Conservation (phyloP, 2,113 vertebrate species). For the Prionailurus viverrinus region DNA sequence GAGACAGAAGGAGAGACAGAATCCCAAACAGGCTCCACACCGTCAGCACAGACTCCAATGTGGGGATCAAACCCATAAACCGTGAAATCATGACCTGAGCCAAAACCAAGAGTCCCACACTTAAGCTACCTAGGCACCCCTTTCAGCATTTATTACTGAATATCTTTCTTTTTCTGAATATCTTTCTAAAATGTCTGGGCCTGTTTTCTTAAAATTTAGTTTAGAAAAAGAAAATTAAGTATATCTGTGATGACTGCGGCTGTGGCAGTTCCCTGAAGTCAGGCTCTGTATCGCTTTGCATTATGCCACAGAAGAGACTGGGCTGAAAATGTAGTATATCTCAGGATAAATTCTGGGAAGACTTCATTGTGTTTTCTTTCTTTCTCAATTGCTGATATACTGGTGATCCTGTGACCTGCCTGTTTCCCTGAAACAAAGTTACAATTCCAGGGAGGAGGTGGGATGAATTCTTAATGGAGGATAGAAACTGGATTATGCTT, state of each 20-base stretch:
- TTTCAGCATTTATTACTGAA: constrained; percentile 35
- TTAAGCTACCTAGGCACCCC: too few species aligned
- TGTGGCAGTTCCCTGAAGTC: not conserved
- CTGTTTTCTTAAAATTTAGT: constrained; percentile 8
- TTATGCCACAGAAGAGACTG: not conserved
- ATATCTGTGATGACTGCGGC: not conserved
- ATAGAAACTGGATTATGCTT: constrained; percentile 16
- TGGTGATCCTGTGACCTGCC: not conserved
- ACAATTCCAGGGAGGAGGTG: not conserved
- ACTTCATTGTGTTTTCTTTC: not conserved
- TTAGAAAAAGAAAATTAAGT: not conserved
- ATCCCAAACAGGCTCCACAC: too few species aligned
- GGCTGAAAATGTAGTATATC: not conserved
- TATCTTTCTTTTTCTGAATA: constrained; percentile 32
- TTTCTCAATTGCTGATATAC: constrained; percentile 23
- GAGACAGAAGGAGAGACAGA: too few species aligned
- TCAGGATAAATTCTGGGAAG: constrained; percentile 27
- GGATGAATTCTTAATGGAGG: not conserved
- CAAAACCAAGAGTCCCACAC: too few species aligned
- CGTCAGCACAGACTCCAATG: too few species aligned
- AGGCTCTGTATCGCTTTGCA: not conserved
- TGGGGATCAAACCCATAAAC: too few species aligned
- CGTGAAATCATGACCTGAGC: too few species aligned
- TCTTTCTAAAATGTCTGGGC: not conserved
- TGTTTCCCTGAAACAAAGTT: not conserved